Base-by-base conservation (phyloP, 2,888 invertebrate genomes). In the Crocallis elinguaria region DNA sequence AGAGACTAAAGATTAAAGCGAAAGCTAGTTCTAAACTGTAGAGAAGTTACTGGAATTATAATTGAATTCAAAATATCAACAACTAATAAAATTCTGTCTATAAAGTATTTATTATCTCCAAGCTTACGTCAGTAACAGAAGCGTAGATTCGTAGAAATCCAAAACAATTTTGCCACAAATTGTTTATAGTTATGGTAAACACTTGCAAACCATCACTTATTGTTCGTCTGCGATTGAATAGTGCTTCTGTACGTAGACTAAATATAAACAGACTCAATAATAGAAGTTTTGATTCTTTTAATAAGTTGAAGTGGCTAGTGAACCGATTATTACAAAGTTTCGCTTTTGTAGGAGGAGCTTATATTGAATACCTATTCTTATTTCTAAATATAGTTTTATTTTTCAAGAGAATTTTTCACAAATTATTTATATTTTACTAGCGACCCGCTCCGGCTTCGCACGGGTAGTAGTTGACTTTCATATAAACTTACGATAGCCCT, bases 221-320 rank as follows among this genome's bases (percentile, higher is more conserved):
- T 49, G 16, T 27, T 50, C 37, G 43, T 46, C 36, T 32, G 30
- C 41, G 51, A 50, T 61, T 55, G 39, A 46, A 42, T 42, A 30
- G 32, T 44, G 48, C 52, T 57, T 41, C 41, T 32, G 36, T 33
- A 17, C 23, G 50, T 55, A 66, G 66, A 64, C 63, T 58, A 60
- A 60, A 60, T 60, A 62, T 55, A 49, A 61, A 57, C 51, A 59
- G 48, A 57, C 60, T 27, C 16, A 27, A 45, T 39, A 44, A 50
- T 50, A 50, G 36, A 37, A 3, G 30, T 32, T 33, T 33, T n/a
- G 16, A 35, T n/a, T 42, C 29, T 49, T 30, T 36, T 36, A 38
- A 19, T 29, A 29, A 21, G 21, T 36, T 19, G 6, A 21, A 11
- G n/a, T 9, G 33, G 16, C 17, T 9, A 33, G 12, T 30, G 0